Evolutionary conservation across 2,113 vertebrate species (phyloP).

Genomic region (Zapus hudsonius): DNA sequence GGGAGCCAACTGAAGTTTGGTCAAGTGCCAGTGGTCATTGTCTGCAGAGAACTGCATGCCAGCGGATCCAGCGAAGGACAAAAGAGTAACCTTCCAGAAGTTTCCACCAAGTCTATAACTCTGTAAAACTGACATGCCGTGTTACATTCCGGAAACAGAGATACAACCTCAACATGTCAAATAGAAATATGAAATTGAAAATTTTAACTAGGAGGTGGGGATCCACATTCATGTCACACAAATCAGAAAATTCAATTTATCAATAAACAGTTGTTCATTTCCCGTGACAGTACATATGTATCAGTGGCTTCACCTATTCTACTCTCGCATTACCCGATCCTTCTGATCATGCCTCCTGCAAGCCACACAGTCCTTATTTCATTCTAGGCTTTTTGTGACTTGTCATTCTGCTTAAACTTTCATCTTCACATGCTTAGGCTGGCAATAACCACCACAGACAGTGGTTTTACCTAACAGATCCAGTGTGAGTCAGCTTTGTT

Average conservation of each 20-base stretch:
- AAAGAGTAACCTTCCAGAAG: not conserved
- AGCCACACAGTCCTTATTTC: not conserved
- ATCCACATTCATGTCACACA: not conserved
- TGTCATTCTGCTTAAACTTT: not conserved
- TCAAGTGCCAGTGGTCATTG: not conserved
- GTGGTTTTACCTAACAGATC: not conserved
- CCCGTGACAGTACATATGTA: not conserved
- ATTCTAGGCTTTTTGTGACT: not conserved
- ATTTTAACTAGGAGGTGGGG: not conserved
- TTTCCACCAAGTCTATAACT: not conserved
- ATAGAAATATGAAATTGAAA: not conserved
- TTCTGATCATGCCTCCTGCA: not conserved
- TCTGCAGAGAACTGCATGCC: not conserved
- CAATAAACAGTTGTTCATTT: not conserved
- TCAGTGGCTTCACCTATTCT: not conserved
- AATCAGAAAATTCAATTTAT: not conserved
- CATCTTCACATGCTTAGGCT: fast-evolving
- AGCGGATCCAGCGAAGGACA: not conserved
- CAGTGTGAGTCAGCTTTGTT: not conserved
- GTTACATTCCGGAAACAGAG: not conserved
- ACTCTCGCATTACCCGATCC: too few relatives aligned
- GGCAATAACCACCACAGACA: not conserved
- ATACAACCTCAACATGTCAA: not conserved
- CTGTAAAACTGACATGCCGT: too few relatives aligned
- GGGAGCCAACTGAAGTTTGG: not conserved